Percentiles rank a stretch among this genome's conserved stretches.
These are phyloP conservation scores for Enteromius thamalakanensis DNA, from an alignment of 2,797 vertebrate species.

Conservation along the genomic window DNA sequence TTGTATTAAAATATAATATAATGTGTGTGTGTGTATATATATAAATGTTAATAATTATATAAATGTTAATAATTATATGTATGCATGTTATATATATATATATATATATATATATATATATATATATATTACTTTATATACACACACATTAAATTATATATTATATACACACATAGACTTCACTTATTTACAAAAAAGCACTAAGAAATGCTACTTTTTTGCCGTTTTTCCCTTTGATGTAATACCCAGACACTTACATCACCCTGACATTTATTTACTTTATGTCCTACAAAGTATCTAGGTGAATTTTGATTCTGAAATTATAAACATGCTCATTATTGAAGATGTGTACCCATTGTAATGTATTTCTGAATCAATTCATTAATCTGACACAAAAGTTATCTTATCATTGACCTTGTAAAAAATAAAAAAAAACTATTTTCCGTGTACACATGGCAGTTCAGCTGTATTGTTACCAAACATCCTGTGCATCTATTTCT, in stretches of 20 bases:
- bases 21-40: too few relatives aligned
- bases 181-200: neutral
- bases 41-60: too few relatives aligned
- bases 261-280: neutral
- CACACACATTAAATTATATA: too few relatives aligned
- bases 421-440: neutral
- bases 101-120: too few relatives aligned
- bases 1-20: neutral
- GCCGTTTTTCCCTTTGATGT: neutral
- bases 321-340: neutral
- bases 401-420: neutral
- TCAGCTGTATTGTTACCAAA: constrained; percentile 17
- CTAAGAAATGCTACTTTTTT: neutral
- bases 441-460: neutral
- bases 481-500: neutral
- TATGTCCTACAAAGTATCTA: neutral
- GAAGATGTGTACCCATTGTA: neutral
- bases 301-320: neutral
- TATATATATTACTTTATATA: too few relatives aligned
- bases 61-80: too few relatives aligned
- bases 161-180: too few relatives aligned
- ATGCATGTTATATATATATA: too few relatives aligned
- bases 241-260: neutral
- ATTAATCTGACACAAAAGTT: neutral
- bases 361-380: neutral